Base-by-base conservation (phyloP, 2,888 invertebrate genomes). In the Amphipyra berbera region DNA sequence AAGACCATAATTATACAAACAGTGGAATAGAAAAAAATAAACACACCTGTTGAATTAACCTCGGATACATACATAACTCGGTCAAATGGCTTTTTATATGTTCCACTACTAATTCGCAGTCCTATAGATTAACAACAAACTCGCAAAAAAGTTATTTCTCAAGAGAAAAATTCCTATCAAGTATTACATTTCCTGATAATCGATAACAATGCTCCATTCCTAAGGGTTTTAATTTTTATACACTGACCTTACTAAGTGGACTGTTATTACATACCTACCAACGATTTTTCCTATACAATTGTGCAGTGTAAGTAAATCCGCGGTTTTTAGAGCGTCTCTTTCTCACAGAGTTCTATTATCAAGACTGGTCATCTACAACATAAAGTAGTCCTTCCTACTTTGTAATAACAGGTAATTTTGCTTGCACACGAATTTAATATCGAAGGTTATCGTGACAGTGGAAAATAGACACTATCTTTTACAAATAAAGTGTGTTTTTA, bases 261-360 rank as follows among this genome's bases (percentile, higher is more conserved):
- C 64, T 73, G 62, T 61, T 69, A 75, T 69, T 71, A 74, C 61
- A 73, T 65, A 73, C 69, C 53, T 47, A 10, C 27, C 6, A 30
- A 6, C 21, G 41, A 56, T 76, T 79, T 82, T 81, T 77, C 73
- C 66, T 62, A 49, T 55, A 62, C 61, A 58, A 73, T 71, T 79
- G 61, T 68, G 47, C 42, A 72, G 63, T 69, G 79, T 78, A 82
- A 82, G 79, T 75, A 73, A 82, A 86, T 79, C 81, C 76, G 81
- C 69, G 71, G 82, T 87, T 86, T 88, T 84, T 83, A 88, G 88
- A 87, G 87, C 89, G 84, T 81, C 81, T 83, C 87, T 81, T 90
- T 90, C 90, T 86, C 88, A 90, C 88, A 88, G 81, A 67, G 47
- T 68, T 75, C 64, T 54, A 66, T 58, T 80, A 81, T 81, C 71